Conservation (phyloP, 2,888 invertebrate species). For the Microdon myrmicae region DNA sequence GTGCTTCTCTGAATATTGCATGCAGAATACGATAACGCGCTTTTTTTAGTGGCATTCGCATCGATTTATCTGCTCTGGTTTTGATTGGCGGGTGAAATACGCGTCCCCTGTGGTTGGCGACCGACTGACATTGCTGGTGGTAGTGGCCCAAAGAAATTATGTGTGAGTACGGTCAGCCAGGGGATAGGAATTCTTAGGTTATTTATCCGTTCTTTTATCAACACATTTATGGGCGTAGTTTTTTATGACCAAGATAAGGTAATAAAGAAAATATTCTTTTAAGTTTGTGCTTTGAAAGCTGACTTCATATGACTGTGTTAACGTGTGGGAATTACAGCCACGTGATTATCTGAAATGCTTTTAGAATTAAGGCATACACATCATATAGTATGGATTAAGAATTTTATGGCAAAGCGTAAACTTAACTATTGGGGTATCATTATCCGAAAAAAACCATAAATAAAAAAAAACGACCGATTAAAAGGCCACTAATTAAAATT, state of each 20-base stretch:
- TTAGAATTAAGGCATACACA: no score
- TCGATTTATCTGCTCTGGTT: slow-evolving; percentile 50
- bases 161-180: neutral
- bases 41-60: slow-evolving; percentile 47
- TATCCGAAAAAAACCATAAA: no score
- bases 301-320: neutral
- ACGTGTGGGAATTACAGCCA: neutral
- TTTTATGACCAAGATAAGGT: slow-evolving; percentile 29
- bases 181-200: slow-evolving; percentile 8
- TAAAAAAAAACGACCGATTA: no score
- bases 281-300: no score
- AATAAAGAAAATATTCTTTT: slow-evolving; percentile 5
- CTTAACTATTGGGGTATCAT: no score
- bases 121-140: neutral
- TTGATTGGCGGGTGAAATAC: slow-evolving; percentile 48
- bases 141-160: no score
- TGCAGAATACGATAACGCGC: slow-evolving; percentile 49
- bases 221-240: slow-evolving; percentile 46
- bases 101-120: slow-evolving; percentile 29
- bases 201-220: slow-evolving; percentile 44
- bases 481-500: no score
- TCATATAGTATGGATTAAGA: no score
- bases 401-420: no score
- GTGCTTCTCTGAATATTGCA: slow-evolving; percentile 33
- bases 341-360: no score